These are phyloP conservation scores for Numenius phaeopus DNA, from an alignment of 2,797 vertebrate species.

Conservation along the genomic window DNA sequence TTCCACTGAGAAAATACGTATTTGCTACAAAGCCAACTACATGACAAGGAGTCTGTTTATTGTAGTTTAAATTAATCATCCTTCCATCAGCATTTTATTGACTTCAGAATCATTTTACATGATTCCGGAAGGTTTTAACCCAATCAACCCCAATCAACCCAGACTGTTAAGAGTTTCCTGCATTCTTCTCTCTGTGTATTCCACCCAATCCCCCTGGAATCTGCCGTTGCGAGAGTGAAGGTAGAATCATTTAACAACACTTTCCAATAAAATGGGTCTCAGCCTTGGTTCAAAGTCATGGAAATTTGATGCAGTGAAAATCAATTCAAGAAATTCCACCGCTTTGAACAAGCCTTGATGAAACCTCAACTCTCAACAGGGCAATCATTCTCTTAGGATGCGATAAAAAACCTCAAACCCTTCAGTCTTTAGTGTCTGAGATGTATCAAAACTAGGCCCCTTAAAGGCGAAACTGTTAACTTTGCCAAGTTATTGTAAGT, in stretches of 20 bases:
- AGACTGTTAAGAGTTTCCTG: conserved; percentile 63
- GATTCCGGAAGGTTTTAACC: conserved; percentile 71
- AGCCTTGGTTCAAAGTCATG: conserved; percentile 21
- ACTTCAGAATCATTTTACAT: conserved; percentile 64
- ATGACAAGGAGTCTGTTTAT: conserved; percentile 71
- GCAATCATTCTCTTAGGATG: conserved; percentile 16
- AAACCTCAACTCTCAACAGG: conserved; percentile 50
- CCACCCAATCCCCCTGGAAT: conserved; percentile 50
- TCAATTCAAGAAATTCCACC: conserved; percentile 38
- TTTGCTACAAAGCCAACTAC: conserved; percentile 64
- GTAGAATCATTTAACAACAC: conserved; percentile 19
- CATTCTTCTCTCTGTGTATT: conserved; percentile 21
- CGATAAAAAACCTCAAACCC: conserved; percentile 6
- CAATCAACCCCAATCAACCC: conserved; percentile 69
- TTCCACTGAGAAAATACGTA: conserved; percentile 66
- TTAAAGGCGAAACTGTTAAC: neutral
- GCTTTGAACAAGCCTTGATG: conserved; percentile 23
- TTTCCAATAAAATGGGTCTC: conserved; percentile 39
- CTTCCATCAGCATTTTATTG: conserved; percentile 66
- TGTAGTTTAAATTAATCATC: conserved; percentile 64
- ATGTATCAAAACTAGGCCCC: conserved; percentile 25
- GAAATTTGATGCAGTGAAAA: conserved; percentile 62
- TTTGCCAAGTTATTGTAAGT: neutral
- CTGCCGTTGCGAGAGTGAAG: neutral
- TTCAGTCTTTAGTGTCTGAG: neutral